Base-by-base conservation (phyloP, 2,797 vertebrate species). In the Gobionotothen gibberifrons region DNA sequence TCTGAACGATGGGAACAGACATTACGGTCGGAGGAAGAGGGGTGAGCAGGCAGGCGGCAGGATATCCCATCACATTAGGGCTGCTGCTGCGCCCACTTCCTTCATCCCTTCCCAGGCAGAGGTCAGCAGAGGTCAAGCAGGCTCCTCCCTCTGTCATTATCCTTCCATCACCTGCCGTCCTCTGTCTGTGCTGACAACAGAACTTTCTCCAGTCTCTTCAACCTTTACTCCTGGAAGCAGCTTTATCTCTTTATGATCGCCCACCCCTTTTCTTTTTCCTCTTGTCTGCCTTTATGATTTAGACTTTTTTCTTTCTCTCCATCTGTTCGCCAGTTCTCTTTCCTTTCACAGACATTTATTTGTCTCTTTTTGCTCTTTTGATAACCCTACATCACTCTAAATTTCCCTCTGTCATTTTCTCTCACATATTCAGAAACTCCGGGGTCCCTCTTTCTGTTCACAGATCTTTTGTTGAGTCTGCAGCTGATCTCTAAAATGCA, bases 41-140 rank as follows among this genome's bases (percentile, higher is more conserved):
- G 92, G 86, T 91, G 79, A 90, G 86, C 82, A 69, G 79, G 82
- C 91, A 91, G 87, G 69, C 64, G 48, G 85, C 91, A 94, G 94
- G 94, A 95, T 93, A 91, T 95, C 94, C 94, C 90, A 87, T 85
- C 91, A 73, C 75, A 85, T 89, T 82, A 80, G 73, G 69, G n/a
- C 71, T 68, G 57, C 65, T 69, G 85, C 85, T 85, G 79, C 90
- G 3, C 92, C 91, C 88, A 88, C 83, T 95, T 94, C 93, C 94
- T 87, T 87, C 79, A 48, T 59, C 76, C 76, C 84, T 88, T 92
- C 88, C 89, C 92, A 89, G 88, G 62, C 85, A 82, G 84, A 90
- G 90, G 92, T 91, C 90, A 81, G 60, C 69, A 71, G 71, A 76
- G 93, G 92, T 93, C 90, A 90, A 79, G 72, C 53, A 44, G 68